Evolutionary conservation across 2,888 invertebrate genomes (phyloP).

Genomic region (Hofmannophila pseudospretella): DNA sequence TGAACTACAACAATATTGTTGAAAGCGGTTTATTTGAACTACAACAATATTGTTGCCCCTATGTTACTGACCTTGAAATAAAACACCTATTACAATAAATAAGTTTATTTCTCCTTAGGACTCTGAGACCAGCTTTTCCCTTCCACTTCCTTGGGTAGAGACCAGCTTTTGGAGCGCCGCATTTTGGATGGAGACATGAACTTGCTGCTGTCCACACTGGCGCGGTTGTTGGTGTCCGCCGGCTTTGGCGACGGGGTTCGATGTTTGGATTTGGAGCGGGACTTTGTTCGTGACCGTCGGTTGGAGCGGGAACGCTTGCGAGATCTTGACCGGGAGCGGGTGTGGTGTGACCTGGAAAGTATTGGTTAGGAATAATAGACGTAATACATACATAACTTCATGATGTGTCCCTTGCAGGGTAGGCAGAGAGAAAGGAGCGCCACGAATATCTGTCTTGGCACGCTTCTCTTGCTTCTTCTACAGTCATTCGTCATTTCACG

Average conservation of each 20-base stretch:
- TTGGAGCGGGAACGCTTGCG: constrained; percentile 55
- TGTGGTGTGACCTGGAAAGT: constrained; percentile 46
- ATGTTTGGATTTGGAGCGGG: constrained; percentile 31
- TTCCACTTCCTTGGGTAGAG: constrained; percentile 71
- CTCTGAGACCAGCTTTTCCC: constrained; percentile 77
- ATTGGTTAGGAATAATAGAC: too few species aligned
- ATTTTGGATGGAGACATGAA: constrained; percentile 17
- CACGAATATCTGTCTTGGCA: too few species aligned
- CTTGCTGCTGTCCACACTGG: constrained; percentile 20
- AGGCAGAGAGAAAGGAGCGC: too few species aligned
- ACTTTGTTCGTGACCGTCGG: constrained; percentile 26
- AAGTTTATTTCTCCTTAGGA: constrained; percentile 38
- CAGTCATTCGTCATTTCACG: too few species aligned
- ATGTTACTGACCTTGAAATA: too few species aligned
- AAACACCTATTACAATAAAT: not conserved
- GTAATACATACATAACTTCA: too few species aligned
- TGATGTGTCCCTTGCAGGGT: too few species aligned
- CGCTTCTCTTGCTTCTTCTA: too few species aligned
- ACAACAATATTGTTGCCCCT: too few species aligned
- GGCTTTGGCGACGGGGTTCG: constrained; percentile 15
- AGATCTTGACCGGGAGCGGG: constrained; percentile 29
- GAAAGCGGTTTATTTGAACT: not conserved
- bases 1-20: too few species aligned
- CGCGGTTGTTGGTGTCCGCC: constrained; percentile 6
- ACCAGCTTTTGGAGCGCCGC: constrained; percentile 79